Conservation (phyloP, 2,888 invertebrate species). For the Troides helena region DNA sequence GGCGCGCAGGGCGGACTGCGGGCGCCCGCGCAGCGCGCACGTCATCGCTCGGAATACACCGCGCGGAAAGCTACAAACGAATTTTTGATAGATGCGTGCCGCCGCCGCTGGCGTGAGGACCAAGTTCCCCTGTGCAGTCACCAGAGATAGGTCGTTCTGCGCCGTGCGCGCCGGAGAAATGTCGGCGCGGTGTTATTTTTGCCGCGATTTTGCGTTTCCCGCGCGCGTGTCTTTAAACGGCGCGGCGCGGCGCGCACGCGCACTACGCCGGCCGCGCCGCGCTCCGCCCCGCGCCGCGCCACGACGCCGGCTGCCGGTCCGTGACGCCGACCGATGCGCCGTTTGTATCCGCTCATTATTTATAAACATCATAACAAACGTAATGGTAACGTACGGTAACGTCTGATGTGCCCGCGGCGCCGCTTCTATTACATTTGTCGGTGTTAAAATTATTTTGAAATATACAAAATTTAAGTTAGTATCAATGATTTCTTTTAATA, state of each 20-base stretch:
- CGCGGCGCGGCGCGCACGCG: slow-evolving; percentile 52
- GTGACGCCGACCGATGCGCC: slow-evolving; percentile 12
- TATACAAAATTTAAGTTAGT: too few species aligned
- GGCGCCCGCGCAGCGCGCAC: slow-evolving; percentile 52
- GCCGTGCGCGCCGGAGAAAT: slow-evolving; percentile 47
- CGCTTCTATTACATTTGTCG: background rate
- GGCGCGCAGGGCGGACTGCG: slow-evolving; percentile 61
- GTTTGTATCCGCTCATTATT: slow-evolving; percentile 23
- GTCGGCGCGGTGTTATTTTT: slow-evolving; percentile 74
- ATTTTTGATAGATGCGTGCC: slow-evolving; percentile 37
- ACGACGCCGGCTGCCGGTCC: too few species aligned
- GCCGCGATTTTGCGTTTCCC: slow-evolving; percentile 68
- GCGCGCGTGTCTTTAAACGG: slow-evolving; percentile 76
- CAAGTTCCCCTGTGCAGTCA: slow-evolving; percentile 36
- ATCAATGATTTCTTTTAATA: too few species aligned
- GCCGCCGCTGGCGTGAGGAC: slow-evolving; percentile 35
- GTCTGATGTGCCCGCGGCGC: background rate
- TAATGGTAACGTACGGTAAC: background rate
- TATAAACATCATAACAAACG: slow-evolving; percentile 17
- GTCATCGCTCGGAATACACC: slow-evolving; percentile 73
- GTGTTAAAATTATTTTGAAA: too few species aligned
- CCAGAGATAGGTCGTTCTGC: slow-evolving; percentile 41
- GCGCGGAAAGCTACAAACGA: slow-evolving; percentile 40
- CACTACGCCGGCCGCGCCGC: slow-evolving; percentile 6
- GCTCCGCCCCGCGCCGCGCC: too few species aligned